phyloP scores from a whole-genome alignment of 1,140 invertebrate genomes.

The Euwallacea similis region DNA sequence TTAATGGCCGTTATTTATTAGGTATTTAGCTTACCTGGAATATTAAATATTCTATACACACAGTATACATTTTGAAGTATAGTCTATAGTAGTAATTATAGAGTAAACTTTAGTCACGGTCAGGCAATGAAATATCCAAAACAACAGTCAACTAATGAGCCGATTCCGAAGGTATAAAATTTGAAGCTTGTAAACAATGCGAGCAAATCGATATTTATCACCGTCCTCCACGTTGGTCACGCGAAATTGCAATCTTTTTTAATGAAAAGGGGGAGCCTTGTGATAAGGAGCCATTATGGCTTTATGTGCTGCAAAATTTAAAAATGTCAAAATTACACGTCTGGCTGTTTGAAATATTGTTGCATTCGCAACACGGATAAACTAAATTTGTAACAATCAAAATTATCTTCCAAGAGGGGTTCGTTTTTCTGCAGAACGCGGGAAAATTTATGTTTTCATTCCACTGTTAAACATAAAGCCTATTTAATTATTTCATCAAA shows the following conservation, averaged over 20 bases:
- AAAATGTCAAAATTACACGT: neutral
- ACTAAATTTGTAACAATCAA: too few species aligned
- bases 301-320: neutral
- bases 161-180: neutral
- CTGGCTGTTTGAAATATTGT: too few species aligned
- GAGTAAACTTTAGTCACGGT: too few species aligned
- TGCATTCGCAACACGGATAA: too few species aligned
- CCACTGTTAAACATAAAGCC: neutral
- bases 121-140: too few species aligned
- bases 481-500: constrained; percentile 12
- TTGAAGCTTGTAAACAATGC: constrained; percentile 12
- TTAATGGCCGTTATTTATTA: too few species aligned
- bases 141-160: too few species aligned
- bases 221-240: neutral
- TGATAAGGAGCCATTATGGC: constrained; percentile 1
- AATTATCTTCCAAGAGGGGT: neutral
- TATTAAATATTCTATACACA: too few species aligned
- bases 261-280: neutral
- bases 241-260: constrained; percentile 9
- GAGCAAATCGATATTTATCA: constrained; percentile 10
- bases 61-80: too few species aligned
- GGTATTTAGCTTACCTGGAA: too few species aligned
- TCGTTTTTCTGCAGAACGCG: neutral
- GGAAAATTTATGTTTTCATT: neutral
- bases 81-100: too few species aligned